Conservation (phyloP, 2,797 vertebrate species). For the Falco concolor region DNA sequence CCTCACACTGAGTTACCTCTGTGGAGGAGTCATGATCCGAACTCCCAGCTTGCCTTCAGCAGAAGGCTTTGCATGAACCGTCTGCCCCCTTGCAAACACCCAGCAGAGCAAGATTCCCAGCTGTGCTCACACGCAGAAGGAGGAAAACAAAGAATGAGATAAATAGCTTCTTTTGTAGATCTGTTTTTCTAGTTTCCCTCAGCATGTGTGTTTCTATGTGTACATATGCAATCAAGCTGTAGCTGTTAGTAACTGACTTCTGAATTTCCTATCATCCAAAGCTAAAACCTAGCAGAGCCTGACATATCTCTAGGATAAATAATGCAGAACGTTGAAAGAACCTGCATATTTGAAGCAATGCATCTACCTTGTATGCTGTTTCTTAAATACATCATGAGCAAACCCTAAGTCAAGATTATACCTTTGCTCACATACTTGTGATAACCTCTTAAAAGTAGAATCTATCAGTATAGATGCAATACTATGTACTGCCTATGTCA, state of each 20-base stretch:
- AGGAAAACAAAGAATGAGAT: background rate
- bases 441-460: background rate
- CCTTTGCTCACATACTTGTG: background rate
- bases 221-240: background rate
- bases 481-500: background rate
- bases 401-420: background rate
- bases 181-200: background rate
- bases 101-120: background rate
- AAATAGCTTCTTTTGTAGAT: background rate
- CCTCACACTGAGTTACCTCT: slow-evolving; percentile 30
- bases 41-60: background rate
- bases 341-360: background rate
- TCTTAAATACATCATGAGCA: background rate
- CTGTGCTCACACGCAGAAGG: background rate
- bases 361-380: slow-evolving; percentile 8
- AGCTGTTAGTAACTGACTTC: background rate
- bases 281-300: background rate
- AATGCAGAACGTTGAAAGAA: background rate
- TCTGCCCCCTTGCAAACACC: background rate
- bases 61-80: background rate
- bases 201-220: background rate
- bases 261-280: background rate
- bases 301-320: background rate
- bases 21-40: background rate
- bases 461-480: background rate